Evolutionary conservation across 1,140 invertebrate genomes (phyloP), one percentile per base, ranked within the genome.

Genomic region (Caenorhabditis remanei): DNA sequence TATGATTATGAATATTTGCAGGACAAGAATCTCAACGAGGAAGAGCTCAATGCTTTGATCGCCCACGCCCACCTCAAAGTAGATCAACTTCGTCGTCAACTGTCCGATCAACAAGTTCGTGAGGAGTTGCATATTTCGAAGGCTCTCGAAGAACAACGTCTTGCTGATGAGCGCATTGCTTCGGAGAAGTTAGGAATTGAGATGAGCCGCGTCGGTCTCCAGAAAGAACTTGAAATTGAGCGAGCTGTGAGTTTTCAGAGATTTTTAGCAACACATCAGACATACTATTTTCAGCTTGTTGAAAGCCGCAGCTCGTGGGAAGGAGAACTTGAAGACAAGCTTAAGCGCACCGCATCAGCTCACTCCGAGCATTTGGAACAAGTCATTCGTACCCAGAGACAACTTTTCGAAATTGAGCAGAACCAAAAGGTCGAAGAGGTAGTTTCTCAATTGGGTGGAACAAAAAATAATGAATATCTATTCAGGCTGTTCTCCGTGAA

Each of bases 331-430:
- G 94, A 95, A n/a, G 93, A 94, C 61, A 95, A 96, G 91, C 91
- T 98, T 65, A 95, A 95, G 90, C 93, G 95, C 55, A 96, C 97
- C 90, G 94, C 96, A 8, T 95, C 96, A 90, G 95, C 96, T 13
- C 96, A 97, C 93, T 94, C 94, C 48, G 96, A 97, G 93, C 96
- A 97, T 92, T 93, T 97, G 71, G 94, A 94, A 86, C 95, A 96
- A 90, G 87, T 88, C 41, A 83, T 88, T 53, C 85, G 87, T 24
- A 88, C 87, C 24, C 96, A 96, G 90, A 95, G 96, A 89, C 93
- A 94, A 85, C 95, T 97, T 92, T 93, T 95, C 19, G 94, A 95
- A 84, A 94, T 95, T 63, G 93, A 94, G 50, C 94, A 95, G 87
- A 94, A 95, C 41, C 94, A 95, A 9, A 93, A 95, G 85, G 90